These are phyloP conservation scores for Mesochorus sp. DNA, from an alignment of 2,888 invertebrate species.

Conservation along the genomic window DNA sequence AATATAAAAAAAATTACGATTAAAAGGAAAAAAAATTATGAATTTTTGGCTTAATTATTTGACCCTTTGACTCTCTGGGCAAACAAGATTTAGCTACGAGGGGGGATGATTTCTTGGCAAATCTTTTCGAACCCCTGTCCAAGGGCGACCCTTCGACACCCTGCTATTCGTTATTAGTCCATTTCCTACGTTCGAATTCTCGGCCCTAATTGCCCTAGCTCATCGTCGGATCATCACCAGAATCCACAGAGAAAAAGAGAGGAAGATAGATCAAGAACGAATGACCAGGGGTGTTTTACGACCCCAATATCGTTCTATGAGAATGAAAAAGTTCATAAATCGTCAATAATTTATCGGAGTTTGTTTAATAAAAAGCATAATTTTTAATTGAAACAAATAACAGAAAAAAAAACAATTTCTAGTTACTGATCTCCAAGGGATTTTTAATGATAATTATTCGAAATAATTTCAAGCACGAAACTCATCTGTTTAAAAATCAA, in stretches of 20 bases:
- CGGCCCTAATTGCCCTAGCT: conserved; percentile 63
- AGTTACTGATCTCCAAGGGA: no score
- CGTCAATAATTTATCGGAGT: no score
- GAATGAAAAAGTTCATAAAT: no score
- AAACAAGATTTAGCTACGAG: conserved; percentile 5
- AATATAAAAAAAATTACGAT: no score
- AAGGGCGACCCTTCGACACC: conserved; percentile 38
- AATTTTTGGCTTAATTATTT: no score
- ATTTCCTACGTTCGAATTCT: conserved; percentile 60
- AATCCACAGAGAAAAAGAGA: conserved; percentile 17
- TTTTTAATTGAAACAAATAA: background rate
- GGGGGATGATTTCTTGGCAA: conserved; percentile 22
- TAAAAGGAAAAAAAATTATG: no score
- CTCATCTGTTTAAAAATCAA: no score
- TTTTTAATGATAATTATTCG: no score
- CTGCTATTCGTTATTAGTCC: conserved; percentile 61
- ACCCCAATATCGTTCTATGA: background rate
- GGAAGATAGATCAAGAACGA: conserved; percentile 17
- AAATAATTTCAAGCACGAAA: no score
- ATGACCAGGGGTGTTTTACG: conserved; percentile 22
- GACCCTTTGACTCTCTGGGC: no score
- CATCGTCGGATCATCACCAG: conserved; percentile 64
- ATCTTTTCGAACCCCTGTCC: conserved; percentile 11
- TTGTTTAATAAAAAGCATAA: background rate
- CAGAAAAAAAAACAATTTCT: no score